Base-by-base conservation (phyloP, 1,140 invertebrate genomes). In the Drosophila murphyi region DNA sequence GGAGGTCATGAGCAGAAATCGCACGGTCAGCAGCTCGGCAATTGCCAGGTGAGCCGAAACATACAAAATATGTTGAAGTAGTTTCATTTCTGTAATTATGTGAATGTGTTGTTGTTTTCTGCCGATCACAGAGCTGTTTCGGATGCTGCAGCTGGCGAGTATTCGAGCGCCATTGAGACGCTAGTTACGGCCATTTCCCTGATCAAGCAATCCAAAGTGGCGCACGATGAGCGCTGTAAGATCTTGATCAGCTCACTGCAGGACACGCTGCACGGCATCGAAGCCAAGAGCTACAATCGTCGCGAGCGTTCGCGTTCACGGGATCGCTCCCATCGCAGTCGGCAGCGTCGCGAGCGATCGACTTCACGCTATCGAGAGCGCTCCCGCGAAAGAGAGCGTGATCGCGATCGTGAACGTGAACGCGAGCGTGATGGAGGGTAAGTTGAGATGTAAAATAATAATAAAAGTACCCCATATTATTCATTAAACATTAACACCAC, bases 201-300 rank as follows among this genome's bases (percentile, higher is more conserved):
- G 20, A 99, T 99, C 70, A 99, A 99, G 93, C 98, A 99, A 93
- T 99, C 98, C 20, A 99, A 99, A 94, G 97, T 99, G 63, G 97
- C 98, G 0, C 96, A 97, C 90, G 99, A 99, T 93, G 99, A 99
- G 92, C 94, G 99, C 45, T 99, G 99, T 94, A 99, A 99, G 94
- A 99, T 99, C 77, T 93, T 99, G 7, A 98, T 99, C 60, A 98
- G 97, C 85, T 98, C 98, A 0, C 94, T 99, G 1, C 97, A 99
- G 94, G 99, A 99, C 92, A 99, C 99, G 20, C 93, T 99, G 34
- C 96, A 98, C 92, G 98, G 77, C 94, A 80, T 93, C 70, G 90
- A 92, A 61, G 88, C 77, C 43, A 92, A 87, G 78, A 93, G 79
- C 37, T 92, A 87, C 29, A 92, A 90, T 65, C 78, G 94, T 12